A percentile compares a stretch with the other conserved stretches of the same genome.
These are phyloP conservation scores for Corynorhinus townsendii DNA, from an alignment of 2,113 vertebrate species.

Conservation along the genomic window DNA sequence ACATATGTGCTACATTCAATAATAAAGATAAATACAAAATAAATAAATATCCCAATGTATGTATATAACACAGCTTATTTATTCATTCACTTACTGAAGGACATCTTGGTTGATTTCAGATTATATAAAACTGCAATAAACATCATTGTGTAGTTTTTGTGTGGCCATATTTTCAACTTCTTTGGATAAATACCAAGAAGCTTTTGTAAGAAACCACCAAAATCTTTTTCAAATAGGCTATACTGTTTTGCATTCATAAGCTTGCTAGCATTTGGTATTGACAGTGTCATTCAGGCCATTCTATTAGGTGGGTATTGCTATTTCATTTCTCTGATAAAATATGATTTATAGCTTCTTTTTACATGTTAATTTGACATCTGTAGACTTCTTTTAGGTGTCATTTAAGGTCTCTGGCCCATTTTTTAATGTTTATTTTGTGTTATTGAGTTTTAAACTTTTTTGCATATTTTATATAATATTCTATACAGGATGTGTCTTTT, in stretches of 20 bases:
- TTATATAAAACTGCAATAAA: background rate
- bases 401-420: background rate
- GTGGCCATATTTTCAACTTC: background rate
- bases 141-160: background rate
- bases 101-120: background rate
- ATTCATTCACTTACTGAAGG: background rate
- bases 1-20: no score
- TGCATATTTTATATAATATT: background rate
- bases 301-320: background rate
- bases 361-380: background rate
- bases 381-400: background rate
- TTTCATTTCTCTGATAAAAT: background rate
- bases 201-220: background rate
- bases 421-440: background rate
- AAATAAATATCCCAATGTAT: background rate
- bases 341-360: background rate
- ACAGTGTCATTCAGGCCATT: background rate
- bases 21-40: no score
- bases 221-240: background rate
- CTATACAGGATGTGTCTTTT: background rate
- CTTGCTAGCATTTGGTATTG: background rate
- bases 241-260: background rate
- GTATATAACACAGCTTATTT: background rate
- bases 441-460: background rate
- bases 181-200: background rate